Percentiles rank a stretch among this genome's conserved stretches.
Evolutionary conservation across 1,140 invertebrate species (phyloP).

Genomic region (Drosophila ogumai): DNA sequence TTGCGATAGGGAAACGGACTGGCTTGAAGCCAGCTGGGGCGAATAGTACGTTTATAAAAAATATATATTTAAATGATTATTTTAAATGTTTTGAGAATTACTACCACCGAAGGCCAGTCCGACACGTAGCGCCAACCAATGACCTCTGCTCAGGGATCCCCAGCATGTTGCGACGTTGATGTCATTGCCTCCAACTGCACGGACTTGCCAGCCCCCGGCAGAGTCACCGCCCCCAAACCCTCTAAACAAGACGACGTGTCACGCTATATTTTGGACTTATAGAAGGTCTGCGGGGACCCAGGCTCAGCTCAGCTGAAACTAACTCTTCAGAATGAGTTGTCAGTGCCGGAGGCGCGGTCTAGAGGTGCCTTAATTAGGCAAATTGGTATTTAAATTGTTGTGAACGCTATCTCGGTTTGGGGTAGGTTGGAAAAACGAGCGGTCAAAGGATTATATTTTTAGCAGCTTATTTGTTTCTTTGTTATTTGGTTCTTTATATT

Average conservation of each 20-base stretch:
- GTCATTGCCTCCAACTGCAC: slow-evolving; percentile 62
- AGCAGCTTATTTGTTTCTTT: slow-evolving; percentile 52
- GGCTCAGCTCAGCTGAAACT: slow-evolving; percentile 20
- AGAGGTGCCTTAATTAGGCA: slow-evolving; percentile 73
- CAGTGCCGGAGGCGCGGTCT: slow-evolving; percentile 59
- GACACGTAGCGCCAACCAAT: slow-evolving; percentile 31
- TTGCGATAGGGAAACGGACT: slow-evolving; percentile 21
- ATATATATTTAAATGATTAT: slow-evolving; percentile 45
- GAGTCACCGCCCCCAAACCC: slow-evolving; percentile 1
- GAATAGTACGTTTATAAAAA: slow-evolving; percentile 17
- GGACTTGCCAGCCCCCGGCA: background rate
- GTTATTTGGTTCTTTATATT: slow-evolving; percentile 47
- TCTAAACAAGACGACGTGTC: slow-evolving; percentile 40
- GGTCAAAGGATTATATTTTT: slow-evolving; percentile 45
- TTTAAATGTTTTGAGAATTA: slow-evolving; percentile 19
- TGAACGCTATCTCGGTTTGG: slow-evolving; percentile 49
- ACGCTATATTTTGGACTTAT: slow-evolving; percentile 74
- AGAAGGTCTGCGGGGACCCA: slow-evolving; percentile 19
- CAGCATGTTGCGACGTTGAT: slow-evolving; percentile 59
- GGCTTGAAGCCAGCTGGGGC: slow-evolving; percentile 14
- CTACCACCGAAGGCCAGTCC: slow-evolving; percentile 12
- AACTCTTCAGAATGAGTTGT: slow-evolving; percentile 61
- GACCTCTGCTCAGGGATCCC: slow-evolving; percentile 65
- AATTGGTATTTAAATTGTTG: slow-evolving; percentile 80
- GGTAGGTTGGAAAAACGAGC: slow-evolving; percentile 49